Evolutionary conservation across 2,888 invertebrate species (phyloP).

Genomic region (Diarsia dahlii): DNA sequence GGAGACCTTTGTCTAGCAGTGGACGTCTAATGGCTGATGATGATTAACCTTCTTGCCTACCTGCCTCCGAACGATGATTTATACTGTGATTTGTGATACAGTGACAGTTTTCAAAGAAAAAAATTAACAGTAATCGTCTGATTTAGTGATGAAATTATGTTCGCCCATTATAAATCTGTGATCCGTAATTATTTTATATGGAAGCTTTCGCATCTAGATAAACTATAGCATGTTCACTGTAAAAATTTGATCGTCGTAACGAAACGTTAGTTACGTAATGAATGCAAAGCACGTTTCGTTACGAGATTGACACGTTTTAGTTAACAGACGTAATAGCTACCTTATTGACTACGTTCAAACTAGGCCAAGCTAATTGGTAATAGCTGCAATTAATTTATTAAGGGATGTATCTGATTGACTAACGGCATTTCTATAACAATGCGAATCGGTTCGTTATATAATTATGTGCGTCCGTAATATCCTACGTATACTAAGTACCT

Average conservation of each 20-base stretch:
- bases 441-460: background rate
- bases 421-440: background rate
- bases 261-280: background rate
- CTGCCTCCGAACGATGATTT: no score
- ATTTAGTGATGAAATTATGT: no score
- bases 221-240: background rate
- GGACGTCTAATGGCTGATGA: no score
- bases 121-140: no score
- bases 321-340: conserved; percentile 11
- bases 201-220: background rate
- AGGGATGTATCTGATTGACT: background rate
- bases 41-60: no score
- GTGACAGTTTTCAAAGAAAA: no score
- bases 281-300: background rate
- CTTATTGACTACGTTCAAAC: background rate
- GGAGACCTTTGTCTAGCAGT: no score
- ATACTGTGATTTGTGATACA: no score
- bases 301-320: conserved; percentile 2
- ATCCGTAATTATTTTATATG: no score
- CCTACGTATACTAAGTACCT: background rate
- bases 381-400: background rate
- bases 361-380: background rate
- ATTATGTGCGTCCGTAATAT: conserved; percentile 27
- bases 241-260: no score
- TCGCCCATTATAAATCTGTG: no score